phyloP scores from a whole-genome alignment of 1,140 invertebrate species.

The Lepidostoma basale region DNA sequence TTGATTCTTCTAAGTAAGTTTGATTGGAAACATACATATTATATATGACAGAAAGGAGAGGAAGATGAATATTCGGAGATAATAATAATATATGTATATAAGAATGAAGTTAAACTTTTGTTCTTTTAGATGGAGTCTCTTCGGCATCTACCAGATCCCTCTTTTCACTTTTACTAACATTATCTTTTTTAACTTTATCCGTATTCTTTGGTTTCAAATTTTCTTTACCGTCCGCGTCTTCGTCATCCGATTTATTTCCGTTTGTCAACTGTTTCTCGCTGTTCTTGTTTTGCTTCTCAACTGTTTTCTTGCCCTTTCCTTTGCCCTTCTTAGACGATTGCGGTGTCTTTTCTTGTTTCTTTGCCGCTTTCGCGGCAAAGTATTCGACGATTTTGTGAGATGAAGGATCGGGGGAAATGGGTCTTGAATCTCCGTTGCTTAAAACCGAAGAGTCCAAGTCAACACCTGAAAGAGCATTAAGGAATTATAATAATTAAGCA shows the following conservation, averaged over 20 bases:
- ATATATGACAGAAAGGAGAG: too few species aligned
- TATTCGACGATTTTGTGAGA: conserved; percentile 42
- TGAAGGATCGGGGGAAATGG: conserved; percentile 10
- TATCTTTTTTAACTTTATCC: neutral
- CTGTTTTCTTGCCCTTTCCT: conserved; percentile 36
- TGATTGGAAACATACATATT: too few species aligned
- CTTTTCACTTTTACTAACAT: neutral
- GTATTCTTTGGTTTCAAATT: conserved; percentile 3
- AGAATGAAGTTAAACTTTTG: too few species aligned
- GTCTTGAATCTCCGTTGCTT: conserved; percentile 6
- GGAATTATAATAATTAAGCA: too few species aligned
- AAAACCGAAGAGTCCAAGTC: neutral
- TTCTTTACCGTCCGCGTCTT: neutral
- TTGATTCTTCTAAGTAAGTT: too few species aligned
- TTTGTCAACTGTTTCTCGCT: neutral
- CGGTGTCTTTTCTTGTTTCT: neutral
- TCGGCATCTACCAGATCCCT: neutral
- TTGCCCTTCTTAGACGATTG: conserved; percentile 23
- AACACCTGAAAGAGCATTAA: neutral
- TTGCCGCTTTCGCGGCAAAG: conserved; percentile 6
- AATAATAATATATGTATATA: too few species aligned
- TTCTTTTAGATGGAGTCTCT: neutral
- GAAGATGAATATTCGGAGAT: too few species aligned
- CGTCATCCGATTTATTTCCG: neutral
- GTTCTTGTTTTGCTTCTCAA: neutral